A percentile compares a stretch with the other conserved stretches of the same genome.
These are phyloP conservation scores for Cosmopolites sordidus DNA, from an alignment of 2,888 invertebrate species.

Conservation along the genomic window DNA sequence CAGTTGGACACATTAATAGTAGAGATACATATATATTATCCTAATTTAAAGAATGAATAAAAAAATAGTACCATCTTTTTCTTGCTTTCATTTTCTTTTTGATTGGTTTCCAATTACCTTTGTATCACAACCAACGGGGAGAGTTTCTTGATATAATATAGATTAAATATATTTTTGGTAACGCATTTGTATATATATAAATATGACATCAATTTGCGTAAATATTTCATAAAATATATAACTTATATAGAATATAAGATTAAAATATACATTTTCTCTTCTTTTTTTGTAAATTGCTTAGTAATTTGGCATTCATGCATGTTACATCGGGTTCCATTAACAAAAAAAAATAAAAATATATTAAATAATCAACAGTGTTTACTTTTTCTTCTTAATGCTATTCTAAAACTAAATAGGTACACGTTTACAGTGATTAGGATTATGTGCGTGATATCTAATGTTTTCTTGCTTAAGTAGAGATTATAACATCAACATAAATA, in stretches of 20 bases:
- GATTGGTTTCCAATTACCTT: conserved; percentile 14
- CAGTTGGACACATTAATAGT: too few species aligned
- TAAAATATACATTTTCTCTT: conserved; percentile 4
- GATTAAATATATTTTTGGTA: conserved; percentile 6
- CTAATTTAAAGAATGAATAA: not conserved
- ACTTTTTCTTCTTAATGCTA: not conserved
- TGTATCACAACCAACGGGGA: conserved; percentile 12
- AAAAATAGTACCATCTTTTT: conserved; percentile 14
- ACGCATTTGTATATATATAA: conserved; percentile 3
- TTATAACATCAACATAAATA: not conserved
- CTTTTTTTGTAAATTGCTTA: conserved; percentile 10
- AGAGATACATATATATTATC: not conserved
- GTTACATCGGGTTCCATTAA: not conserved
- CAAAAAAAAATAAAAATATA: not conserved
- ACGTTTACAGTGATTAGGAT: not conserved
- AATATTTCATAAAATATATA: conserved; percentile 15
- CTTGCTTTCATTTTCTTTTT: conserved; percentile 8
- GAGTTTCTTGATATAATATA: not conserved
- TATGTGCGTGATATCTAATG: not conserved
- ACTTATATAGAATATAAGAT: conserved; percentile 7
- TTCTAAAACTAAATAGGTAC: conserved; percentile 5
- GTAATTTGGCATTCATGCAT: conserved; percentile 7
- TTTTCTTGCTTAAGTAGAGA: not conserved
- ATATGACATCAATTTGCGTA: conserved; percentile 3
- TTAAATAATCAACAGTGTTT: conserved; percentile 2